Base-by-base conservation (phyloP, 2,888 invertebrate genomes). In the Himalopsyche anomala region DNA sequence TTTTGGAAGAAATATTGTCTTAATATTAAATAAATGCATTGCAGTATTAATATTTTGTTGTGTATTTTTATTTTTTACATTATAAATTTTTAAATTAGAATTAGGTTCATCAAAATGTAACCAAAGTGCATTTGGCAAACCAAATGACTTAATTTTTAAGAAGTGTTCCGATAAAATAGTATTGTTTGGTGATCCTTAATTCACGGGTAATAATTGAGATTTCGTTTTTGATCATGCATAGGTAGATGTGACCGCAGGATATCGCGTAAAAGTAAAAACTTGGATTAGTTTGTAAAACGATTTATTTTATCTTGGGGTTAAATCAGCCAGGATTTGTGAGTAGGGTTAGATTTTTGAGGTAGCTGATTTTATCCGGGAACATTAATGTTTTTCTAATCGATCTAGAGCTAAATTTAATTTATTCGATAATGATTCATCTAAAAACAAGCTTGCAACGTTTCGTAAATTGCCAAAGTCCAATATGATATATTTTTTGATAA, bases 321-420 rank as follows among this genome's bases (percentile, higher is more conserved):
- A 19, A 62, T 62, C 62, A 62, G 62, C 28, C 19, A 3, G 12
- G 5, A 62, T 19, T 19, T 62, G 19, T 19, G 62, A 62, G 62
- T 62, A 19, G 62, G 62, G 62, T 62, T 15, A 19, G 19, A 62
- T 62, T 62, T 62, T 62, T n/a, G 62, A 62, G 19, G 62, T n/a
- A 15, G 28, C 28, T 6, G 62, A 62, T 62, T 62, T 62, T 19
- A 62, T 62, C 62, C 9, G 2, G 9, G 19, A 19, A 62, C 62
- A 62, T 28, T n/a, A 62, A 62, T 62, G 62, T 62, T 62, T 62
- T 62, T 62, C 62, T 62, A 62, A 62, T 62, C 62, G 62, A 62
- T 62, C 11, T 62, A 51, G 51, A 51, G 51, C 15, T 51, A 51
- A 51, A 51, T 51, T 51, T 51, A 51, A 51, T 51, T 51, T 51